Evolutionary conservation across 2,888 invertebrate species (phyloP), one percentile per base, ranked within the genome.

Genomic region (Girardia tigrina): DNA sequence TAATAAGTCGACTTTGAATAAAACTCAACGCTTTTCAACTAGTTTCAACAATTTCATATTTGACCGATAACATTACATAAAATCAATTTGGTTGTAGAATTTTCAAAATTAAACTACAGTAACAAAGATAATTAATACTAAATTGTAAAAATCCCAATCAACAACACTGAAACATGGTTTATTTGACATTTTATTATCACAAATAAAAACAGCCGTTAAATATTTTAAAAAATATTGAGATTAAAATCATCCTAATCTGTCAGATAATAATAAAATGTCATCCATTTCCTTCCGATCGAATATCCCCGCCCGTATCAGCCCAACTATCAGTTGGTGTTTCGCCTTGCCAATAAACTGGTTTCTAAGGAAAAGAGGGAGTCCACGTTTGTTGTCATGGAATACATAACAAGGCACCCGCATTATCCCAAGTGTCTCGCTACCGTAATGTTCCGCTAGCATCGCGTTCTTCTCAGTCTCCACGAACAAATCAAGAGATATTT

Each of bases 271-370:
- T 16, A 56, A 56, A 56, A 56, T 56, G 23, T 56, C n/a, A 4
- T 56, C 23, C 56, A 56, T 56, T 56, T 56, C 56, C n/a, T 16
- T 56, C 23, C 23, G n/a, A 8, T n/a, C 23, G 23, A 56, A 56
- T 20, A 56, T 56, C 4, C n/a, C 56, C 4, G 20, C n/a, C 23
- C 23, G n/a, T 12, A 56, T 56, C 23, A 56, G n/a, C n/a, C 56
- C 56, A 4, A 2, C 56, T 56, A 56, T 56, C 23, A 71, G 27
- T 71, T 71, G 28, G n/a, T 2, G n/a, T 28, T 71, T 71, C 4
- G 86, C 82, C 79, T 84, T 85, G 0, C 86, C 86, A 74, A 84
- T 83, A 80, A 87, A 87, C 42, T 81, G 80, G 78, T 87, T 84
- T 42, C 81, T 79, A 16, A 87, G 80, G 80, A 87, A 87, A 0